Percentiles rank a stretch among this genome's conserved stretches.
Evolutionary conservation across 2,113 vertebrate species (phyloP).

Genomic region (Oryzias woworae): DNA sequence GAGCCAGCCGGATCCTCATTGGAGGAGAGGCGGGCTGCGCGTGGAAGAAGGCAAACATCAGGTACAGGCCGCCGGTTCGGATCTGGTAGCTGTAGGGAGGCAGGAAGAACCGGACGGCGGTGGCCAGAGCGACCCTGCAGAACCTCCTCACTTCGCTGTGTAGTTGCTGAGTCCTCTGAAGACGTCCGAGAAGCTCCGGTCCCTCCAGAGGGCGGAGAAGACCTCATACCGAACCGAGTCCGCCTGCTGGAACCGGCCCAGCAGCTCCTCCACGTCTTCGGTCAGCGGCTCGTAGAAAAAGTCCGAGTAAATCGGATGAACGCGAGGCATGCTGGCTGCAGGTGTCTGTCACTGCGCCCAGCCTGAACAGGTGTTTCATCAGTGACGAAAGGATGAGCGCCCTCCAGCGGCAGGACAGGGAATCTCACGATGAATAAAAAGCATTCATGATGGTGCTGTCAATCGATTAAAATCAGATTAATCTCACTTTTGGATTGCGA

Average conservation of each 20-base stretch:
- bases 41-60: conserved; percentile 87
- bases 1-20: conserved; percentile 83
- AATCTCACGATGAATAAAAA: too few relatives aligned
- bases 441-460: too few relatives aligned
- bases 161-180: conserved; percentile 70
- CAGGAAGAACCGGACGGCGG: conserved; percentile 84
- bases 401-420: too few relatives aligned
- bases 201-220: conserved; percentile 86
- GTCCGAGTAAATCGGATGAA: not conserved
- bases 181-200: conserved; percentile 82
- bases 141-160: conserved; percentile 81
- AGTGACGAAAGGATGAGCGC: too few relatives aligned
- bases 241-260: conserved; percentile 82
- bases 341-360: conserved; percentile 87
- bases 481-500: too few relatives aligned
- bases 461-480: too few relatives aligned
- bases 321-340: conserved; percentile 31
- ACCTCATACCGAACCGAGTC: conserved; percentile 86
- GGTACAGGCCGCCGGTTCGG: conserved; percentile 89
- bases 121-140: conserved; percentile 76
- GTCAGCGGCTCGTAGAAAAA: conserved; percentile 69
- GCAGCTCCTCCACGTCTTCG: conserved; percentile 86
- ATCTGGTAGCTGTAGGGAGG: conserved; percentile 92
- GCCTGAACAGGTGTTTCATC: too few relatives aligned
- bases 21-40: conserved; percentile 83